phyloP scores from a whole-genome alignment of 1,140 invertebrate species.

The Rhagoletis zephyria region DNA sequence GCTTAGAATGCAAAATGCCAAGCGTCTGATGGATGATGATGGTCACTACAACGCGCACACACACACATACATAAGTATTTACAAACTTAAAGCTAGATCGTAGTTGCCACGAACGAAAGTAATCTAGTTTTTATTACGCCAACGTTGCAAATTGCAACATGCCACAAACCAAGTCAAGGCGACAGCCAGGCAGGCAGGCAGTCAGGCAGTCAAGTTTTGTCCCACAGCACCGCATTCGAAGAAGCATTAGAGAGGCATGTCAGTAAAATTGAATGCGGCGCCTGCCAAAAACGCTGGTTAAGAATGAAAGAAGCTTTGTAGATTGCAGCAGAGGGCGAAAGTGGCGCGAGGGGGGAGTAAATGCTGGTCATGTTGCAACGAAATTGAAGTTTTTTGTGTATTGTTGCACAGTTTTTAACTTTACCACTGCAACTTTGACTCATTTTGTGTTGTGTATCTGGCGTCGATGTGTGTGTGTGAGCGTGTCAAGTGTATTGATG shows the following conservation, averaged over 20 bases:
- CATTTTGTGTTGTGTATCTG: background rate
- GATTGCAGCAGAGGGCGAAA: background rate
- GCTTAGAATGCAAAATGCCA: slow-evolving; percentile 42
- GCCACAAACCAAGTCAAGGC: slow-evolving; percentile 14
- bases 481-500: background rate
- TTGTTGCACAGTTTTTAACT: slow-evolving; percentile 11
- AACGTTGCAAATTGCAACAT: slow-evolving; percentile 41
- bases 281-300: background rate
- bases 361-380: slow-evolving; percentile 21
- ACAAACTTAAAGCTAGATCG: too few relatives aligned
- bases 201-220: background rate
- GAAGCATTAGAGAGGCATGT: background rate
- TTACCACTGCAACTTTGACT: slow-evolving; percentile 17
- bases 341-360: background rate
- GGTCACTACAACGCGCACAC: slow-evolving; percentile 5
- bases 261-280: slow-evolving; percentile 24
- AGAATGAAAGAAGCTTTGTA: background rate
- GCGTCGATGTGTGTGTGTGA: background rate
- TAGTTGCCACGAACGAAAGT: background rate
- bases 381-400: slow-evolving; percentile 44
- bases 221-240: background rate
- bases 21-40: slow-evolving; percentile 44
- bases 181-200: background rate
- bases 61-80: background rate
- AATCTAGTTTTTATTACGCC: background rate